Conservation (phyloP, 2,113 vertebrate genomes). For the Manacus vitellinus region DNA sequence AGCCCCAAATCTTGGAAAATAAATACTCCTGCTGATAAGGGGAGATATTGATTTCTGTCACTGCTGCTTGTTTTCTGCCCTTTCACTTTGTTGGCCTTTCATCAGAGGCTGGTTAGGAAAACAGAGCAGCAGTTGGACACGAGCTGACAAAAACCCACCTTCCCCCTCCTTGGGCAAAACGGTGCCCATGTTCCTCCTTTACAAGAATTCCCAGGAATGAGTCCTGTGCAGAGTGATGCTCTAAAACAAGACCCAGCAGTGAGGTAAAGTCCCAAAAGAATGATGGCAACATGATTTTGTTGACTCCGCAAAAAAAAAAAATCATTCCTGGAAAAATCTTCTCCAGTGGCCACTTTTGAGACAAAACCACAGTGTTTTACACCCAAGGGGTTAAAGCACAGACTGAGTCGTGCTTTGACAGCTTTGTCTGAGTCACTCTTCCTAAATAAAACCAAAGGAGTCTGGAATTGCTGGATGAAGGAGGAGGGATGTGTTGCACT, state of each 20-base stretch:
- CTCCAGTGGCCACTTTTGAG: background rate
- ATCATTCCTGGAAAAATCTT: background rate
- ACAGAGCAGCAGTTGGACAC: background rate
- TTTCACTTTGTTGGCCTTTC: constrained; percentile 33
- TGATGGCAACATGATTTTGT: background rate
- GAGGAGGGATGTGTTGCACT: background rate
- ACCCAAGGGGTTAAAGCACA: background rate
- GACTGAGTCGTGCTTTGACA: background rate
- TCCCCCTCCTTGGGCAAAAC: accelerated
- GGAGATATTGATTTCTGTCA: constrained; percentile 1
- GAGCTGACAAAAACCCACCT: background rate
- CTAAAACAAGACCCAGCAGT: background rate
- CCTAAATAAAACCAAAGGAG: background rate
- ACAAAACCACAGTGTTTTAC: accelerated
- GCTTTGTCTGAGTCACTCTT: background rate
- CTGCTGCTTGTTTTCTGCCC: background rate
- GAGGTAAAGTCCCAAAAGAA: background rate
- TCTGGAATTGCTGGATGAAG: background rate
- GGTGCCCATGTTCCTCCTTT: accelerated
- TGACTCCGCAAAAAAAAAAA: background rate
- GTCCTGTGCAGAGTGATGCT: background rate
- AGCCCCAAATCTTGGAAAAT: background rate
- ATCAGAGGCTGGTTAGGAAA: background rate
- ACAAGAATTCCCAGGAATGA: accelerated
- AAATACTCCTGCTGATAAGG: background rate